Evolutionary conservation across 2,113 vertebrate species (phyloP), one percentile per base, ranked within the genome.

Genomic region (Monopterus albus): DNA sequence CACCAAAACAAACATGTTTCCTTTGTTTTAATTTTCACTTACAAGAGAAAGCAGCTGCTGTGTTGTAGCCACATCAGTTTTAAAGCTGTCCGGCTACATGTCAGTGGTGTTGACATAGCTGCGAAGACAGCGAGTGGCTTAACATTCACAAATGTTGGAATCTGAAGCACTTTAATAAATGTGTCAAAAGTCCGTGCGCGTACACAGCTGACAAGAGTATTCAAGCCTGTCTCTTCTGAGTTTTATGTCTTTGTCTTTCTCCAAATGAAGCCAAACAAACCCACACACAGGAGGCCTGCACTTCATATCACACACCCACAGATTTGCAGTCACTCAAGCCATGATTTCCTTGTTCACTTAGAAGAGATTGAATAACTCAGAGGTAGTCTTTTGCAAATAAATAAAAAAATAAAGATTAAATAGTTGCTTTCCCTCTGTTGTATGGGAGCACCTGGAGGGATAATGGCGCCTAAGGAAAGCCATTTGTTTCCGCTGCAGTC

Each of bases 301-400:
- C 46, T 46, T 14, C 23, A 42, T 40, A 45, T 50, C 38, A 11
- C 1, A 57, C 43, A n/a, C n/a, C n/a, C n/a, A 7, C 2, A 1
- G 2, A 51, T 18, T 21, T 52, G 52, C 15, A 31, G 42, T 72
- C 52, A 75, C 40, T 81, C 59, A 50, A 45, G 4, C 36, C 0
- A 1, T 13, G 1, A 55, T 47, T 61, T 53, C 8, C 17, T 7
- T 15, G 33, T 14, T 29, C 29, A 9, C 4, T 35, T 18, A 15
- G 6, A 1, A 51, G n/a, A 10, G 20, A 3, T 13, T 21, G 6
- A 23, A 26, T 28, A 46, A 23, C 2, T 39, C 12, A 0, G 10
- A 14, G 29, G 18, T 25, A 20, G 42, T 35, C 1, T 21, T 46
- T 45, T 45, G 2, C 1, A 13, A 12, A n/a, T n/a, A n/a, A n/a